These are phyloP conservation scores for Agrypnus murinus DNA, from an alignment of 2,888 invertebrate genomes.

Conservation along the genomic window DNA sequence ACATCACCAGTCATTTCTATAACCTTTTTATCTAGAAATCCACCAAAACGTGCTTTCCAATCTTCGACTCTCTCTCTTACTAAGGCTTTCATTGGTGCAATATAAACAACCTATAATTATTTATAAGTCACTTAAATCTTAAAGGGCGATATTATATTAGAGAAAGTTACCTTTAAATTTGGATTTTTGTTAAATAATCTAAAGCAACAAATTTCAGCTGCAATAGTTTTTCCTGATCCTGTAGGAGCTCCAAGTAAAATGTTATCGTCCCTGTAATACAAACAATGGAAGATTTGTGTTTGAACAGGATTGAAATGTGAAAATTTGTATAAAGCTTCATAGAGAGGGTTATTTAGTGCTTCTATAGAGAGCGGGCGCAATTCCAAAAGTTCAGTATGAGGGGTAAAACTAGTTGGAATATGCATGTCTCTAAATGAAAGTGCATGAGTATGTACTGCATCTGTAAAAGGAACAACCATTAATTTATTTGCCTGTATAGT, in stretches of 20 bases:
- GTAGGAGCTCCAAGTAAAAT: slow-evolving; percentile 96
- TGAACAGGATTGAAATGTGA: slow-evolving; percentile 99
- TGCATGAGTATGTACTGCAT: slow-evolving; percentile 67
- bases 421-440: slow-evolving; percentile 90
- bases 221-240: slow-evolving; percentile 98
- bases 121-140: too few relatives aligned
- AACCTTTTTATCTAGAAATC: slow-evolving; percentile 84
- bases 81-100: slow-evolving; percentile 97
- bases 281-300: slow-evolving; percentile 96
- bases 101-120: slow-evolving; percentile 91
- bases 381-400: slow-evolving; percentile 93
- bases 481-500: too few relatives aligned
- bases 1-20: slow-evolving; percentile 97
- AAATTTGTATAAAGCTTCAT: slow-evolving; percentile 90
- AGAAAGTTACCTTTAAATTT: slow-evolving; percentile 83
- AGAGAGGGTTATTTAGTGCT: slow-evolving; percentile 84
- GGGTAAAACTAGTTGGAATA: slow-evolving; percentile 92
- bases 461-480: slow-evolving; percentile 47
- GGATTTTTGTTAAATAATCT: slow-evolving; percentile 89
- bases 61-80: slow-evolving; percentile 97
- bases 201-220: slow-evolving; percentile 98
- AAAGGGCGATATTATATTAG: too few relatives aligned
- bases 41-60: slow-evolving; percentile 89
- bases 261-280: slow-evolving; percentile 96
- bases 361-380: slow-evolving; percentile 90